A percentile compares a stretch with the other conserved stretches of the same genome.
phyloP scores from a whole-genome alignment of 1,140 invertebrate species.

The Lethocerus indicus region DNA sequence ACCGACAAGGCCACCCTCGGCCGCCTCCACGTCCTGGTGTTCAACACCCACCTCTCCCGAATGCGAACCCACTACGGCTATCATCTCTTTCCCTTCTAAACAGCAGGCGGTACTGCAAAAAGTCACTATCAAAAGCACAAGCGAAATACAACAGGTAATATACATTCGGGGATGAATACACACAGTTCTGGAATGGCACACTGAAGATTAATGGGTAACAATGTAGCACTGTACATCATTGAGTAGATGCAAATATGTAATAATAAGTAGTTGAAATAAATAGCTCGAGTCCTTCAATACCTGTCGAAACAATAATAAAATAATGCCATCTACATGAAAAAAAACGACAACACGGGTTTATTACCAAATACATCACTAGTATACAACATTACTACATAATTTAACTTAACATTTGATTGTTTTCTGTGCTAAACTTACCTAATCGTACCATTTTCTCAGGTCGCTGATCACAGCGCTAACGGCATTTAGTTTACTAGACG shows the following conservation, averaged over 20 bases:
- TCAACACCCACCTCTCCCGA: conserved; percentile 9
- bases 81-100: conserved; percentile 9
- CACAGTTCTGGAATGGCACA: too few relatives aligned
- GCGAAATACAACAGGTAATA: conserved; percentile 31
- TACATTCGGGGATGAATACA: too few relatives aligned
- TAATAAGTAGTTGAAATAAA: too few relatives aligned
- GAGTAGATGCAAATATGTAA: too few relatives aligned
- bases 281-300: too few relatives aligned
- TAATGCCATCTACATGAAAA: not conserved
- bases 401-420: not conserved
- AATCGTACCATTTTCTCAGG: not conserved
- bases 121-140: conserved; percentile 36
- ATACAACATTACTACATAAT: not conserved
- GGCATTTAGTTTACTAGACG: not conserved
- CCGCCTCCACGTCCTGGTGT: conserved; percentile 1
- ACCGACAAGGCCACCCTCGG: conserved; percentile 3
- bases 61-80: conserved; percentile 5
- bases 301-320: too few relatives aligned
- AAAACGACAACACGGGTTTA: not conserved
- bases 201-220: too few relatives aligned
- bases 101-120: conserved; percentile 28
- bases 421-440: not conserved
- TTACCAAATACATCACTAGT: not conserved
- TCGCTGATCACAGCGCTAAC: not conserved
- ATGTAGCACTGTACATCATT: too few relatives aligned